Evolutionary conservation across 2,113 vertebrate genomes (phyloP), one percentile per base, ranked within the genome.

Genomic region (Hydrochoerus hydrochaeris): DNA sequence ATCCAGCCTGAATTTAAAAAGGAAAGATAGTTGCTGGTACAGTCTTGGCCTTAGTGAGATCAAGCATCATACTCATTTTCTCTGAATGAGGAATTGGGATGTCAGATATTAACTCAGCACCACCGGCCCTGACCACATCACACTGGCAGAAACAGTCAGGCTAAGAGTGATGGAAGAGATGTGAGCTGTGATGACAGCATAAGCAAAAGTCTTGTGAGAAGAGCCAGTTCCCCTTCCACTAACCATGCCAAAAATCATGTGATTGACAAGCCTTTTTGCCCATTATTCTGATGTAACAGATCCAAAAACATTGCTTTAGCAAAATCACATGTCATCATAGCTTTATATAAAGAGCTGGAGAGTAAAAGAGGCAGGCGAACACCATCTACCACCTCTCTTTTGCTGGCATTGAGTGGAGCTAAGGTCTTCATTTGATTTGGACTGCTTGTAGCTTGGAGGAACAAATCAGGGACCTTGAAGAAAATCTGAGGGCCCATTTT

Each of bases 141-240:
- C 98, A 99, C 98, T 99, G 99, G 0, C 99, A 0, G 99, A 98
- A 0, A 99, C 99, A 0, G 99, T 99, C 97, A 99, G n/a, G 4
- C 99, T 99, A 22, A 98, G 97, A 0, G 95, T 99, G 98, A 90
- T 99, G 82, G 99, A 99, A 41, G 99, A 99, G 98, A 99, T 99
- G 94, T 99, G 99, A 63, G 99, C 99, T 99, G 99, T 99, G 91
- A 99, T 99, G 98, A 99, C 99, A 0, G 99, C 99, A 97, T 99
- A 99, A 96, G 99, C 98, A 0, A 99, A 99, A 85, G 99, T 99
- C 97, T 98, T 99, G 97, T 99, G 98, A 0, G 99, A 99, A 96
- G 99, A 99, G 60, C 99, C 99, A 0, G 99, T 99, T 96, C 99
- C 95, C 99, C 99, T 97, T 99, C 99, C 98, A 97, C 99, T 99